Conservation (phyloP, 2,797 vertebrate species). For the Crenuchus spilurus region DNA sequence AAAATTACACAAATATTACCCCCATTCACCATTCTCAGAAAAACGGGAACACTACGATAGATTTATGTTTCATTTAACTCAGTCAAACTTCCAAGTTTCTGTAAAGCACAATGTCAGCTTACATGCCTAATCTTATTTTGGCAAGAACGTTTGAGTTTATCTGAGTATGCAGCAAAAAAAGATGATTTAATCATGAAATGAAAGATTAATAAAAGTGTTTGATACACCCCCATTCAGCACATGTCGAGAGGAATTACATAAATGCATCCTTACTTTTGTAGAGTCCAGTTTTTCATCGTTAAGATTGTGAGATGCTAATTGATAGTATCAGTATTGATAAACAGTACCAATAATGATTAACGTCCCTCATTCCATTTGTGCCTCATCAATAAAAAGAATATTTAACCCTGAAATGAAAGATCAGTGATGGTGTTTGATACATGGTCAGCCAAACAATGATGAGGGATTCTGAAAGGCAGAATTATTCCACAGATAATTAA, state of each 20-base stretch:
- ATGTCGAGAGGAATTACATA: no score
- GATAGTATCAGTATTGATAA: no score
- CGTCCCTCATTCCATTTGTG: no score
- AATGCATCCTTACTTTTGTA: no score
- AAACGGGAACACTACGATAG: conserved; percentile 18
- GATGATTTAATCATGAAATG: conserved; percentile 4
- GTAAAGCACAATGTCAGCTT: not conserved
- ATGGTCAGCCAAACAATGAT: conserved; percentile 10
- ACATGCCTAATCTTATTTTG: conserved; percentile 2
- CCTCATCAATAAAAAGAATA: conserved; percentile 32
- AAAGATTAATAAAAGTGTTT: not conserved
- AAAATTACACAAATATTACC: conserved; percentile 30
- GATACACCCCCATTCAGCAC: no score
- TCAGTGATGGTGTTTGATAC: not conserved
- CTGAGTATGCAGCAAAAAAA: no score
- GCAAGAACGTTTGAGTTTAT: conserved; percentile 8
- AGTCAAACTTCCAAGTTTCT: conserved; percentile 9
- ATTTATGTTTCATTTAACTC: conserved; percentile 25
- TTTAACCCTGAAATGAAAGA: conserved; percentile 3
- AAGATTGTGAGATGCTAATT: no score
- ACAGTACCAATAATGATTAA: no score
- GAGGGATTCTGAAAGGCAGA: not conserved
- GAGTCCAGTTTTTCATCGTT: no score
- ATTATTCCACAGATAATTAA: not conserved
- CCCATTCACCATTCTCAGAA: conserved; percentile 19